Conservation (phyloP, 2,113 vertebrate genomes). For the Rynchops niger region DNA sequence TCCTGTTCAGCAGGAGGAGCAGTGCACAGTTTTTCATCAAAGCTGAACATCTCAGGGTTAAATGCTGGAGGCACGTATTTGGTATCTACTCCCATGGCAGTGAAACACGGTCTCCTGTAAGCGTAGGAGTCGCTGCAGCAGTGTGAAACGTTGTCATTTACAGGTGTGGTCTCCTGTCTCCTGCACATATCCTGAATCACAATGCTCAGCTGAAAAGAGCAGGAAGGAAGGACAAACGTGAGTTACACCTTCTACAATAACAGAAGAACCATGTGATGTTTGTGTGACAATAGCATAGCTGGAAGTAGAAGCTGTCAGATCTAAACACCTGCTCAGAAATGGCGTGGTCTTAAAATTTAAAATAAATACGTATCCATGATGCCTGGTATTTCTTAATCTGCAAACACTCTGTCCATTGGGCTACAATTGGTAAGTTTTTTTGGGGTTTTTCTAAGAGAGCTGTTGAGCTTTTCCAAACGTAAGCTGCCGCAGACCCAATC, state of each 20-base stretch:
- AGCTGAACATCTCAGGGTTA: slow-evolving; percentile 54
- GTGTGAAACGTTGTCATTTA: slow-evolving; percentile 62
- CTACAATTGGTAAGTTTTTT: background rate
- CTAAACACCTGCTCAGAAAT: background rate
- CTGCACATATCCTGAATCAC: slow-evolving; percentile 69
- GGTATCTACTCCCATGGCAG: slow-evolving; percentile 56
- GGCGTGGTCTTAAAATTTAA: background rate
- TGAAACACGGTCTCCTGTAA: slow-evolving; percentile 68
- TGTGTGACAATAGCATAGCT: background rate
- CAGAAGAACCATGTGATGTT: background rate
- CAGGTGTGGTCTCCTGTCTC: slow-evolving; percentile 39
- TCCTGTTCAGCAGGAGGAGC: background rate
- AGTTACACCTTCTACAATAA: background rate
- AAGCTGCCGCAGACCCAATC: background rate
- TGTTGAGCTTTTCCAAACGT: background rate
- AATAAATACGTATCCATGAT: background rate
- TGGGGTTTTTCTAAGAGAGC: background rate
- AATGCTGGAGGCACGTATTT: slow-evolving; percentile 65
- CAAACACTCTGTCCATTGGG: background rate
- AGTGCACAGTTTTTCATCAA: slow-evolving; percentile 60
- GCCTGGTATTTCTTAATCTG: background rate
- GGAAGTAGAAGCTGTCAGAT: background rate
- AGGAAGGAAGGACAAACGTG: background rate
- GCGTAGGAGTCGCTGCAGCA: slow-evolving; percentile 72
- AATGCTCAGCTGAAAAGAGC: slow-evolving; percentile 60